Evolutionary conservation across 2,113 vertebrate species (phyloP).

Genomic region (Cyphomyrus plagiostoma): DNA sequence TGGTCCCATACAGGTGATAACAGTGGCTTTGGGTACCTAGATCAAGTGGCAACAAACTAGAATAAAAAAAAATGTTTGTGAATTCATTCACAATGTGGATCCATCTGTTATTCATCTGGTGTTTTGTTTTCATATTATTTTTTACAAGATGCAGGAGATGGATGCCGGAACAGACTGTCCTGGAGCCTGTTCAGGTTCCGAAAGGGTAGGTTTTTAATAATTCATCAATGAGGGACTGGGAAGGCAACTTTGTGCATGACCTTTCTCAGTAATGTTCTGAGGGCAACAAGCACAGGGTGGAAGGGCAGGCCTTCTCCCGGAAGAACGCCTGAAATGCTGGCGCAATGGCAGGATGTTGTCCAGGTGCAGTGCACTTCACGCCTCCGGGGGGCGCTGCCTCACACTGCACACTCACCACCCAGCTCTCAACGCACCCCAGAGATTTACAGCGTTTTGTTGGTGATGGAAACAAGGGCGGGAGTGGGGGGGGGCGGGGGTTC

Average conservation of each 20-base stretch:
- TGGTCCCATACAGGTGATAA: not conserved
- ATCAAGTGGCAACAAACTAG: not conserved
- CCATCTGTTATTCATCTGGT: not conserved
- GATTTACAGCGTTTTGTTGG: not conserved
- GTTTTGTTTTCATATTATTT: not conserved
- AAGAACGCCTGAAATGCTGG: not conserved
- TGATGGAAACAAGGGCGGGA: not conserved
- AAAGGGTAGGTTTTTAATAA: not conserved
- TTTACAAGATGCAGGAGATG: not conserved
- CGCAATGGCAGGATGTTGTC: not conserved
- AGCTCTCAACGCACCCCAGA: not conserved
- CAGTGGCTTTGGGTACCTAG: not conserved
- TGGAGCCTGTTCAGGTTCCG: not conserved
- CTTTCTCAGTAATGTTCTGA: not conserved
- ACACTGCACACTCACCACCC: not conserved
- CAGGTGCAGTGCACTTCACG: not conserved
- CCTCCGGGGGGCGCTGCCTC: not conserved
- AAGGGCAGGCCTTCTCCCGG: not conserved
- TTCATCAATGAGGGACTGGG: not conserved
- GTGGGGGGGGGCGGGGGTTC: too few species aligned
- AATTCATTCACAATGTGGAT: not conserved
- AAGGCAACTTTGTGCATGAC: not conserved
- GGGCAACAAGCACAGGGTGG: not conserved
- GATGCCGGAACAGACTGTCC: not conserved
- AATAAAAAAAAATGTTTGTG: not conserved